Base-by-base conservation (phyloP, 2,888 invertebrate species). In the Meteorus colon region DNA sequence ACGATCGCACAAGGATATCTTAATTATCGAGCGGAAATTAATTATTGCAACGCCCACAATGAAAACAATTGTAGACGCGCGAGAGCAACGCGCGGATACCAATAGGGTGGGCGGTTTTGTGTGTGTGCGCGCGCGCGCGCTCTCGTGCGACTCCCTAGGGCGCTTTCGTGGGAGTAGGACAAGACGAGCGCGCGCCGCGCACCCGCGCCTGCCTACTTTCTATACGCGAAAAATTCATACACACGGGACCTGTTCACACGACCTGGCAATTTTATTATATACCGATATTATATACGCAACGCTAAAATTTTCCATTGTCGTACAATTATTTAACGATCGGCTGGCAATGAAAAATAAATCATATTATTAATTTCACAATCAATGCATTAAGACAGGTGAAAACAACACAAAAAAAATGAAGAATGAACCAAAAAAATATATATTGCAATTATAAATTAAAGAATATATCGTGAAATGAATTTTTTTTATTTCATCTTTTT, bases 1-100 rank as follows among this genome's bases (percentile, higher is more conserved):
- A 76, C 78, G 77, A 82, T 81, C 78, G 78, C 80, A 66, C 74
- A 73, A 77, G 80, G 85, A 86, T 86, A 86, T 86, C 86, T 86
- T 86, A 86, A 86, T 86, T 86, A 86, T 86, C 83, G 74, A 81
- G 85, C 80, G 83, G 85, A 86, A 86, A 86, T 86, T 86, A 86
- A 86, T 86, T 85, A 86, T 82, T 79, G 82, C 79, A 85, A 86
- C 86, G 86, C 86, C 86, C 84, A 85, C 82, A 77, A 75, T 67
- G 80, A 24, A 41, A 41, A 55, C 55, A 55, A 55, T 55, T 80
- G 80, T 73, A 78, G 68, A 73, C 73, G 60, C 29, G 41, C 55
- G 55, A 41, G 63, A 14, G 31, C 69, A 69, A 69, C 41, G 14
- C 66, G 24, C 19, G 45, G 66, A 41, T 24, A 45, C 19, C 24